Evolutionary conservation across 1,140 invertebrate species (phyloP).

Genomic region (Brachionus koreanus): DNA sequence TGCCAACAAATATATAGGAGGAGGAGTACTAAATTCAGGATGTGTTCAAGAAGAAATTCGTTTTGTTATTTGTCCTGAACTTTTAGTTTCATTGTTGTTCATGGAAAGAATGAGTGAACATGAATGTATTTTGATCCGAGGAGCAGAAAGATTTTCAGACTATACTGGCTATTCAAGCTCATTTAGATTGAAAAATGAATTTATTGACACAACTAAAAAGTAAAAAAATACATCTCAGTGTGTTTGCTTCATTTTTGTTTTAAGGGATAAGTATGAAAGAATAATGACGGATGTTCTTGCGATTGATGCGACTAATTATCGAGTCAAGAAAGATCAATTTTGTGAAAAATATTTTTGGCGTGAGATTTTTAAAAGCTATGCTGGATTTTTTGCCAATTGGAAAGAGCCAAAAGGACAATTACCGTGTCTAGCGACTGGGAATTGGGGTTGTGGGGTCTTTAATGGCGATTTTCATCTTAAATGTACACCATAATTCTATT

Average conservation of each 20-base stretch:
- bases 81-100: conserved; percentile 80
- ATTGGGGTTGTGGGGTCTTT: conserved; percentile 95
- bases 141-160: conserved; percentile 75
- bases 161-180: conserved; percentile 78
- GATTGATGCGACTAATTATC: conserved; percentile 7
- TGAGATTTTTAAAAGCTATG: conserved; percentile 27
- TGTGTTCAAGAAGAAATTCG: conserved; percentile 97
- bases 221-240: conserved; percentile 43
- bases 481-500: conserved; percentile 60
- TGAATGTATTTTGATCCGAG: conserved; percentile 78
- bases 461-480: conserved; percentile 75
- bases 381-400: background rate
- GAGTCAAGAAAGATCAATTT: background rate
- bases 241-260: background rate
- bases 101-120: conserved; percentile 74
- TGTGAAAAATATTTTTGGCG: background rate
- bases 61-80: conserved; percentile 90
- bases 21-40: conserved; percentile 80
- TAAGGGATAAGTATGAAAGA: conserved; percentile 24
- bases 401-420: background rate
- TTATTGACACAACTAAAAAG: conserved; percentile 68
- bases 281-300: conserved; percentile 1
- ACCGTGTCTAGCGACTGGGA: conserved; percentile 77
- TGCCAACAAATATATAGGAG: conserved; percentile 84
- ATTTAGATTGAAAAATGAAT: conserved; percentile 75